These are phyloP conservation scores for Apamea monoglypha DNA, from an alignment of 2,888 invertebrate genomes.

Conservation along the genomic window DNA sequence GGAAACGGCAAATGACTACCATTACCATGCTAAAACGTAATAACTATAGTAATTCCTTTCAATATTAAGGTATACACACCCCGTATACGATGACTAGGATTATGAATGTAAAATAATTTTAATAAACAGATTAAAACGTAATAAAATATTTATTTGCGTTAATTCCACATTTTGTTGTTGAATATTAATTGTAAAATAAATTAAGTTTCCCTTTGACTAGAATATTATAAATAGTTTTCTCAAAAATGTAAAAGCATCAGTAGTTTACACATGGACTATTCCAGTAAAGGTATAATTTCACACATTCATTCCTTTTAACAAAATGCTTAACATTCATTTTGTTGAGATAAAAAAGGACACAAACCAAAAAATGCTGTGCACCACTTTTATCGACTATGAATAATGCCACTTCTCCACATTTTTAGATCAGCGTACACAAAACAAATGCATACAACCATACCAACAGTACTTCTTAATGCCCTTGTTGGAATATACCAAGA, in stretches of 20 bases:
- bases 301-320: background rate
- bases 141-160: constrained; percentile 62
- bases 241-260: constrained; percentile 19
- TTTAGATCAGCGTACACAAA: constrained; percentile 21
- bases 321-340: background rate
- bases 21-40: background rate
- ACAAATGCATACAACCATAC: constrained; percentile 49
- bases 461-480: constrained; percentile 64
- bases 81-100: background rate
- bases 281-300: constrained; percentile 3
- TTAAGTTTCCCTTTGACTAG: constrained; percentile 50
- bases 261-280: constrained; percentile 7
- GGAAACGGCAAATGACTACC: no score
- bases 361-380: background rate
- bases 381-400: background rate
- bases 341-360: background rate
- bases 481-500: constrained; percentile 89
- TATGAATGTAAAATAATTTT: background rate
- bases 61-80: background rate
- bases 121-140: constrained; percentile 59
- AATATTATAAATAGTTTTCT: constrained; percentile 34
- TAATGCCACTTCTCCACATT: background rate
- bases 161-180: constrained; percentile 29
- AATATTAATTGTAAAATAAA: constrained; percentile 35
- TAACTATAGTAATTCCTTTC: background rate